A percentile compares a stretch with the other conserved stretches of the same genome.
phyloP scores from a whole-genome alignment of 2,888 invertebrate genomes.

The Eristalinus aeneus region DNA sequence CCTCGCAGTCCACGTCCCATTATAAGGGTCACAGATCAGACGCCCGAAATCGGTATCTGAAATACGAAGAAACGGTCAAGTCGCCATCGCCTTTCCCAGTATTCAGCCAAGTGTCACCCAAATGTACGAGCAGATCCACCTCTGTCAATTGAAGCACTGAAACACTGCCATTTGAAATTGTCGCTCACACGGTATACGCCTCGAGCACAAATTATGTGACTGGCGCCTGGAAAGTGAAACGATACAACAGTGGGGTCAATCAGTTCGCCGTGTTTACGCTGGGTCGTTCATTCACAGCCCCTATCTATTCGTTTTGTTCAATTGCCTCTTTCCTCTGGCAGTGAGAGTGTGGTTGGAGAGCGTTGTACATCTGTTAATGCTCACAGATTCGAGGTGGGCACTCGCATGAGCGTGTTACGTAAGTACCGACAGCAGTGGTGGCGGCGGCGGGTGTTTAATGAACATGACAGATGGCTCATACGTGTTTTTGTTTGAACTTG shows the following conservation, averaged over 20 bases:
- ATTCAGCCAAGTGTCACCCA: not conserved
- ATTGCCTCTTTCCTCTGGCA: not conserved
- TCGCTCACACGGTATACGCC: not conserved
- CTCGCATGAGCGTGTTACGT: not conserved
- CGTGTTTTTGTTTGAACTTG: slow-evolving; percentile 12
- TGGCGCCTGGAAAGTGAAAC: not conserved
- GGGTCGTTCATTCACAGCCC: slow-evolving; percentile 11
- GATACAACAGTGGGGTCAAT: not conserved
- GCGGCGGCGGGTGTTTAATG: not conserved
- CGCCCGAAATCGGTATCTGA: not conserved
- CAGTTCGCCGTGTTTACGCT: not conserved
- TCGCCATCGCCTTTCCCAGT: not conserved
- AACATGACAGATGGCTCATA: slow-evolving; percentile 8
- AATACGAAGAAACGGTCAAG: not conserved
- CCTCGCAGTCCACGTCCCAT: not conserved
- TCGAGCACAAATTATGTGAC: not conserved
- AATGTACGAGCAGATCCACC: not conserved
- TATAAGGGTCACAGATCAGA: not conserved
- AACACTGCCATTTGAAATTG: not conserved
- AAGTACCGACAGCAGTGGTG: not conserved
- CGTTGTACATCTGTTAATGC: not conserved
- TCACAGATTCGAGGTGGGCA: not conserved
- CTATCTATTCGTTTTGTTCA: slow-evolving; percentile 23
- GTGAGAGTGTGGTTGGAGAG: not conserved
- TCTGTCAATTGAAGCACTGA: not conserved